phyloP scores from a whole-genome alignment of 2,888 invertebrate species.

The Labia minor region DNA sequence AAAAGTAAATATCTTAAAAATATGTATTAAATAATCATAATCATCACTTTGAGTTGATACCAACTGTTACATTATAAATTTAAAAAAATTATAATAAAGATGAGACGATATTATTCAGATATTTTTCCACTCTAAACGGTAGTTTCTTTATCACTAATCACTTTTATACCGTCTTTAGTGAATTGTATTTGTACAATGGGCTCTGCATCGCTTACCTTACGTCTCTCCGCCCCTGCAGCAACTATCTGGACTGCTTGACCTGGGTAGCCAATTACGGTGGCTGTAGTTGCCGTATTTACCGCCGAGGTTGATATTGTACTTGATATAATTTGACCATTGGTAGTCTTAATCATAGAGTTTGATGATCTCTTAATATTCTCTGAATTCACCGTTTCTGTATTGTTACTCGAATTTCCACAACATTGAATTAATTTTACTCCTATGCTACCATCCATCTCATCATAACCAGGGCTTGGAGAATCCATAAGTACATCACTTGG shows the following conservation, averaged over 20 bases:
- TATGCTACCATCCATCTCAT: neutral
- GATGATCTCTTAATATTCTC: constrained; percentile 24
- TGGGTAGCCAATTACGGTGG: constrained; percentile 24
- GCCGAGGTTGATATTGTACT: constrained; percentile 28
- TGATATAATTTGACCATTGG: neutral
- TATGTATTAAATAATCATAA: too few relatives aligned
- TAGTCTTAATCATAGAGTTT: neutral
- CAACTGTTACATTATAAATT: too few relatives aligned
- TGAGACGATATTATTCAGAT: neutral
- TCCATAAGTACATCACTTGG: constrained; percentile 44
- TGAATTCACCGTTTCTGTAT: constrained; percentile 22
- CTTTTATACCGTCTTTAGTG: constrained; percentile 66
- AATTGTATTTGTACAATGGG: constrained; percentile 59
- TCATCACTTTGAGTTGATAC: too few relatives aligned
- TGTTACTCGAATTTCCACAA: neutral
- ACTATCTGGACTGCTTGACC: constrained; percentile 27
- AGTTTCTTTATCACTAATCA: constrained; percentile 68
- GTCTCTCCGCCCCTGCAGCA: constrained; percentile 23
- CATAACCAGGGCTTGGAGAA: constrained; percentile 35
- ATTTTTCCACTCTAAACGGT: constrained; percentile 41
- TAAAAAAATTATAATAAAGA: too few relatives aligned
- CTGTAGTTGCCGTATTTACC: constrained; percentile 23
- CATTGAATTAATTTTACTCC: neutral
- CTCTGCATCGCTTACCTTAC: constrained; percentile 24
- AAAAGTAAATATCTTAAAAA: too few relatives aligned